A percentile compares a stretch with the other conserved stretches of the same genome.
Conservation (phyloP, 2,888 invertebrate species). For the Eucera pruinosa region DNA sequence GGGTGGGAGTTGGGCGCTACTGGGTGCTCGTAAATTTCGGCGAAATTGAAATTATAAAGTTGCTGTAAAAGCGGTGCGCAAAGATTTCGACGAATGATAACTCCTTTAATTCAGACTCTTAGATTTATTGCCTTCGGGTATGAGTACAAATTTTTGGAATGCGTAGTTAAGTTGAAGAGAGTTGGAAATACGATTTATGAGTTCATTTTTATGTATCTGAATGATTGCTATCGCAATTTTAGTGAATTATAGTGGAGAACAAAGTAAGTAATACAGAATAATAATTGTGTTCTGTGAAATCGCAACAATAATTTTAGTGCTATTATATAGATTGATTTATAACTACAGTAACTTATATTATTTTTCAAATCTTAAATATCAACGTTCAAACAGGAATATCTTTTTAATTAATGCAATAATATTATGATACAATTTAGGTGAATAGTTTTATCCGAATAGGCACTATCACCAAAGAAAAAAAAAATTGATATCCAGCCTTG, state of each 20-base stretch:
- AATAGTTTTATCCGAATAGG: no score
- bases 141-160: background rate
- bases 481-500: no score
- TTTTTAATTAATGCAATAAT: no score
- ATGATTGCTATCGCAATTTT: background rate
- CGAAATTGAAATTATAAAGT: slow-evolving; percentile 40
- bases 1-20: background rate
- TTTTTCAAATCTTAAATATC: no score
- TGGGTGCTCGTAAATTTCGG: slow-evolving; percentile 26
- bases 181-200: background rate
- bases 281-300: no score
- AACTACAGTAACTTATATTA: no score
- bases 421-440: no score
- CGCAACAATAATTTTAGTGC: no score
- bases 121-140: background rate
- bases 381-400: no score
- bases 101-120: slow-evolving; percentile 1
- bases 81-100: slow-evolving; percentile 10
- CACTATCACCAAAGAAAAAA: no score
- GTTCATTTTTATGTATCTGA: background rate
- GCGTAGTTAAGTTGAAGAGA: background rate
- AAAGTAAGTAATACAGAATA: background rate
- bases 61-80: slow-evolving; percentile 1
- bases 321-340: no score
- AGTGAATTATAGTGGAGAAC: background rate